Percentiles rank a stretch among this genome's conserved stretches.
phyloP scores from a whole-genome alignment of 2,113 vertebrate species.

The Dryoscopus gambensis region DNA sequence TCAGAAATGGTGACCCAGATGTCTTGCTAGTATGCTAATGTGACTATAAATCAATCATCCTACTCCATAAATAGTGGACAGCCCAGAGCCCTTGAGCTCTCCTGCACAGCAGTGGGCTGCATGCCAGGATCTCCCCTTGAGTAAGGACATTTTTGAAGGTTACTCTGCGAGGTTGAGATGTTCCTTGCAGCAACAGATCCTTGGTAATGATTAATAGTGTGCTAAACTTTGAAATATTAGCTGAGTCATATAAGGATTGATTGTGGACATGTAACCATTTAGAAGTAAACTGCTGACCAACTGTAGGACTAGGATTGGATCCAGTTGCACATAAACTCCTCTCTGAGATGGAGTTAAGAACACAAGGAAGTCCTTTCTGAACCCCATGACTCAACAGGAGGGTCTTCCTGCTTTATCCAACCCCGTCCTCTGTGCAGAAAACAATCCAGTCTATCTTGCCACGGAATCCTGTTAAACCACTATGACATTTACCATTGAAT shows the following conservation, averaged over 20 bases:
- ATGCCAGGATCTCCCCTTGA: not conserved
- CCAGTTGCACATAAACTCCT: not conserved
- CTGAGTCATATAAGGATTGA: not conserved
- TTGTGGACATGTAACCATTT: not conserved
- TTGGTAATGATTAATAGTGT: not conserved
- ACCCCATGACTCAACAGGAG: not conserved
- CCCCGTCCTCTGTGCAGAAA: not conserved
- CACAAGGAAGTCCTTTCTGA: not conserved
- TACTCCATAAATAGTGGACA: not conserved
- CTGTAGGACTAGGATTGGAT: not conserved
- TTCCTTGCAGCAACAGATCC: not conserved
- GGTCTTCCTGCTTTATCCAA: not conserved
- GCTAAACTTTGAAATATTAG: not conserved
- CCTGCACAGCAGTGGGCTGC: not conserved
- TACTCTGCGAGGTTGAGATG: accelerated
- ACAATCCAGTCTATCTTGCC: not conserved
- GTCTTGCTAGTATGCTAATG: not conserved
- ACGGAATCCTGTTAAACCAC: not conserved
- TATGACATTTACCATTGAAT: not conserved
- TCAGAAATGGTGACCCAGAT: not conserved
- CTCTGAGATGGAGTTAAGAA: not conserved
- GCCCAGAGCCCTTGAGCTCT: not conserved
- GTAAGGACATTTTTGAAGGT: not conserved
- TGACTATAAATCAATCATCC: not conserved
- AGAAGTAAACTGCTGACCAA: not conserved